Conservation (phyloP, 2,113 vertebrate species). For the Gobius niger region DNA sequence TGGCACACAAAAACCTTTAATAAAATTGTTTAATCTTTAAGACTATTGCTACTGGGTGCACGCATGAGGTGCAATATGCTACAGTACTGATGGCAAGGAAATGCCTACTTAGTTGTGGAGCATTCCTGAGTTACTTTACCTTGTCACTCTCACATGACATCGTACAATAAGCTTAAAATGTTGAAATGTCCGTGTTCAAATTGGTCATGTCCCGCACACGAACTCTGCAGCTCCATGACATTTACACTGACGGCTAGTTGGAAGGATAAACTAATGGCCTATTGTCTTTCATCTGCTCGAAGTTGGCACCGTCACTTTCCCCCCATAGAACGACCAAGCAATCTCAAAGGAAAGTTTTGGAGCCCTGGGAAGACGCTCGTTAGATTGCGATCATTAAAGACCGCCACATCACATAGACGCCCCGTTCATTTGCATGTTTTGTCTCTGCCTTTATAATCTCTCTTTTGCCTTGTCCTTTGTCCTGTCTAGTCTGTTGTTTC, state of each 20-base stretch:
- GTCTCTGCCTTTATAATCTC: neutral
- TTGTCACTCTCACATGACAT: no score
- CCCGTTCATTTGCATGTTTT: constrained; percentile 30
- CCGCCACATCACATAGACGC: constrained; percentile 52
- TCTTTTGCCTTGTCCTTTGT: no score
- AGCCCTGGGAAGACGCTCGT: constrained; percentile 52
- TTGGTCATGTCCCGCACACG: neutral
- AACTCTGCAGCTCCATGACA: constrained; percentile 22
- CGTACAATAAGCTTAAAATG: no score
- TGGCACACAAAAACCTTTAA: no score
- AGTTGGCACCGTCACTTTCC: constrained; percentile 31
- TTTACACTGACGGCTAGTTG: constrained; percentile 51
- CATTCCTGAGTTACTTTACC: no score
- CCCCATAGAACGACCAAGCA: constrained; percentile 30
- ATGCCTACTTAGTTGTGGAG: no score
- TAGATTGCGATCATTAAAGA: constrained; percentile 52
- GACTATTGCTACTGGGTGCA: no score
- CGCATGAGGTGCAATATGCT: no score
- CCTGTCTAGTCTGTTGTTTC: no score
- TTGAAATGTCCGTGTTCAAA: neutral
- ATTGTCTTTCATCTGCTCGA: constrained; percentile 34
- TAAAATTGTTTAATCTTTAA: no score
- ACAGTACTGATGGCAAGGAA: no score
- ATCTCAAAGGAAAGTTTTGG: constrained; percentile 43
- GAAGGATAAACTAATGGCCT: constrained; percentile 40